Percentiles rank a stretch among this genome's conserved stretches.
phyloP scores from a whole-genome alignment of 2,888 invertebrate genomes.

The Meganola albula region DNA sequence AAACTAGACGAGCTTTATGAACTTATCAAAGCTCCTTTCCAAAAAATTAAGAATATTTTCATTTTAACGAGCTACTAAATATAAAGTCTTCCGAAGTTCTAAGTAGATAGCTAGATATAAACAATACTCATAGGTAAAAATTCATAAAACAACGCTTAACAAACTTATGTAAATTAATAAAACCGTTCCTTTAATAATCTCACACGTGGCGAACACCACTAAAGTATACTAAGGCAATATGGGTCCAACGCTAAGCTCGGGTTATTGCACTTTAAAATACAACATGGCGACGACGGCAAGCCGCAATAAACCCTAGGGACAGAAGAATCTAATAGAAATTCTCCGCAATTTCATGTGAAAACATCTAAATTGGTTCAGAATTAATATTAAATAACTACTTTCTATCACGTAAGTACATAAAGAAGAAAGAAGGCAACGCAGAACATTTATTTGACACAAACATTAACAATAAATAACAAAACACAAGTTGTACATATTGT shows the following conservation, averaged over 20 bases:
- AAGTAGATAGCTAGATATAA: too few species aligned
- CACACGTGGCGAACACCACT: not conserved
- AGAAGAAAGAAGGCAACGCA: not conserved
- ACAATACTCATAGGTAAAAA: too few species aligned
- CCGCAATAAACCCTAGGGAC: slow-evolving; percentile 3
- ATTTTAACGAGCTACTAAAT: too few species aligned
- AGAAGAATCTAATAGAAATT: slow-evolving; percentile 17
- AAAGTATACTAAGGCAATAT: too few species aligned
- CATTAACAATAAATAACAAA: not conserved
- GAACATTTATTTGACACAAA: not conserved
- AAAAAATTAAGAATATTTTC: too few species aligned
- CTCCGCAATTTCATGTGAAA: slow-evolving; percentile 4
- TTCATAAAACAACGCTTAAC: too few species aligned
- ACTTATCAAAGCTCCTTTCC: too few species aligned
- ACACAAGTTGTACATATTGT: not conserved
- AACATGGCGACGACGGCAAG: slow-evolving; percentile 4
- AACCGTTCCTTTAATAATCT: not conserved
- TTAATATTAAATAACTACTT: not conserved
- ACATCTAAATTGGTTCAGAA: too few species aligned
- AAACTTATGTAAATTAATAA: too few species aligned
- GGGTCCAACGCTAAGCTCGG: slow-evolving; percentile 1
- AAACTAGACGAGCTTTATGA: too few species aligned
- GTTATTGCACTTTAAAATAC: slow-evolving; percentile 16
- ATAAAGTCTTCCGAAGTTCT: not conserved
- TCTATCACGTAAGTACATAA: not conserved